A percentile compares a stretch with the other conserved stretches of the same genome.
phyloP scores from a whole-genome alignment of 2,797 vertebrate genomes.

The Podarcis siculus region DNA sequence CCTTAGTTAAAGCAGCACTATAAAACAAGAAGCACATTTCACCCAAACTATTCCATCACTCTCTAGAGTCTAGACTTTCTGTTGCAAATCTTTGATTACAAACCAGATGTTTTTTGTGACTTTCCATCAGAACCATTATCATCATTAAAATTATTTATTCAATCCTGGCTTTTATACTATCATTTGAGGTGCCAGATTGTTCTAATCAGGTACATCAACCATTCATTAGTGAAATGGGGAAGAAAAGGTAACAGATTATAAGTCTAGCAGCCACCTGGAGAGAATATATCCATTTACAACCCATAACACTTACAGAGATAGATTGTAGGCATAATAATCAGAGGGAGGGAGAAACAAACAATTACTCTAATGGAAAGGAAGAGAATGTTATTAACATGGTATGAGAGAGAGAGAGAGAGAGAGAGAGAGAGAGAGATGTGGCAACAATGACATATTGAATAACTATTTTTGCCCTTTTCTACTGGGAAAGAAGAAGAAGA shows the following conservation, averaged over 20 bases:
- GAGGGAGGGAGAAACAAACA: conserved; percentile 72
- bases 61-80: conserved; percentile 30
- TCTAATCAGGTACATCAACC: conserved; percentile 47
- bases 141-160: not conserved
- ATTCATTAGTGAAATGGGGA: conserved; percentile 56
- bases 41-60: not conserved
- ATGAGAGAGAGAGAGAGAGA: conserved; percentile 51
- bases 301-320: conserved; percentile 66
- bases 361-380: conserved; percentile 74
- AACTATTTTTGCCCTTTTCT: conserved; percentile 27
- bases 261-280: conserved; percentile 49
- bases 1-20: not conserved
- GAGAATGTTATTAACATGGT: conserved; percentile 68
- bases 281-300: conserved; percentile 62
- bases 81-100: not conserved
- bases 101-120: conserved; percentile 44
- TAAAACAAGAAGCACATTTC: not conserved
- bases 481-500: conserved; percentile 14
- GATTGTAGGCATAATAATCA: conserved; percentile 74
- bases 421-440: conserved; percentile 44
- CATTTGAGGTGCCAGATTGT: conserved; percentile 58
- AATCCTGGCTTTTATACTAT: conserved; percentile 46
- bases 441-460: conserved; percentile 29
- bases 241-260: conserved; percentile 60
- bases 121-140: conserved; percentile 19